Evolutionary conservation across 2,888 invertebrate species (phyloP).

Genomic region (Drosophila buzzatii): DNA sequence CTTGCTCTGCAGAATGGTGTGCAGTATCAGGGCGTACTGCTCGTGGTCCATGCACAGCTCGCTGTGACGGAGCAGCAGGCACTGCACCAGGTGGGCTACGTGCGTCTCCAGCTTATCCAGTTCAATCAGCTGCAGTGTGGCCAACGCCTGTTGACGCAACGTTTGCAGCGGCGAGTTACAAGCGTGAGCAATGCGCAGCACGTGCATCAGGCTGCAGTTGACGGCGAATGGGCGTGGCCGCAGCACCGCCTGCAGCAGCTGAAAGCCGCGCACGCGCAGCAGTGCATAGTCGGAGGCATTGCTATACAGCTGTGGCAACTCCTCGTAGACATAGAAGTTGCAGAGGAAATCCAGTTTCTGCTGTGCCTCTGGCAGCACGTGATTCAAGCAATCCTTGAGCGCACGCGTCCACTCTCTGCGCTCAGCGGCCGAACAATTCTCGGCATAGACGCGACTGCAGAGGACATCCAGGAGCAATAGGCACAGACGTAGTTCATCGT

Average conservation of each 20-base stretch:
- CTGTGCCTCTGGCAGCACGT: constrained; percentile 85
- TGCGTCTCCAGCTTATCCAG: constrained; percentile 36
- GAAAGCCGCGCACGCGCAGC: constrained; percentile 86
- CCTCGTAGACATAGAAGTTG: constrained; percentile 86
- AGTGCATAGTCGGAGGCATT: constrained; percentile 84
- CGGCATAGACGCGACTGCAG: constrained; percentile 32
- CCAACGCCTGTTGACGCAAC: constrained; percentile 87
- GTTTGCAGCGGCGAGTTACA: constrained; percentile 86
- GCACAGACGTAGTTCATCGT: constrained; percentile 54
- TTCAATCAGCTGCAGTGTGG: constrained; percentile 85
- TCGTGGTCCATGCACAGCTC: constrained; percentile 89
- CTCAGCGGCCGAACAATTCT: constrained; percentile 34
- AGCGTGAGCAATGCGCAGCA: constrained; percentile 85
- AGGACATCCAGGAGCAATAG: constrained; percentile 72
- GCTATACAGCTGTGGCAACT: constrained; percentile 36
- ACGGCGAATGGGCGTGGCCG: background rate
- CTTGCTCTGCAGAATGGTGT: constrained; percentile 86
- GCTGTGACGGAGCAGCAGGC: constrained; percentile 84
- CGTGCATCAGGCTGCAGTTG: constrained; percentile 60
- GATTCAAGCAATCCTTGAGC: constrained; percentile 85
- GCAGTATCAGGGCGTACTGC: constrained; percentile 88
- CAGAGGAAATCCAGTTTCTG: constrained; percentile 87
- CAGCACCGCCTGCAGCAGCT: constrained; percentile 73
- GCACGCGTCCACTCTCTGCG: constrained; percentile 70
- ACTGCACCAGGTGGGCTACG: constrained; percentile 84